Percentiles rank a stretch among this genome's conserved stretches.
phyloP scores from a whole-genome alignment of 2,888 invertebrate species.

The Ecliptopera silaceata region DNA sequence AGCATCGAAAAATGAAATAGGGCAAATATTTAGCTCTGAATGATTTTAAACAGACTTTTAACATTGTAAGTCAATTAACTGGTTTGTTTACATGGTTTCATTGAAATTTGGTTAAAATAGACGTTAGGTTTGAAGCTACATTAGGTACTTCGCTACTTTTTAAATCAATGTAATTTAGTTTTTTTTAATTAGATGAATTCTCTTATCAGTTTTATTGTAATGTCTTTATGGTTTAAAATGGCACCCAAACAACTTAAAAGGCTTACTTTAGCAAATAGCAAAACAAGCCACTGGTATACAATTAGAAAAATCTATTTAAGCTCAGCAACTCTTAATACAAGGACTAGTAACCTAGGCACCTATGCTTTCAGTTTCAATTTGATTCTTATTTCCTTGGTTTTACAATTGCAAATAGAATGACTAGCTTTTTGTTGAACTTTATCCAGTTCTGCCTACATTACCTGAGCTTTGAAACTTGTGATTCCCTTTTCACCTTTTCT shows the following conservation, averaged over 20 bases:
- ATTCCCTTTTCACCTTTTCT: constrained; percentile 35
- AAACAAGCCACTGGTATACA: constrained; percentile 9
- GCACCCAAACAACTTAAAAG: too few species aligned
- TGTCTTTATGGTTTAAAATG: too few species aligned
- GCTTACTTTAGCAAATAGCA: too few species aligned
- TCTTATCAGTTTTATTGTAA: too few species aligned
- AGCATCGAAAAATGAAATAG: background rate
- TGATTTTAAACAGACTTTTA: background rate
- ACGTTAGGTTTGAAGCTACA: too few species aligned
- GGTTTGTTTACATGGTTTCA: background rate
- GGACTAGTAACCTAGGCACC: constrained; percentile 1
- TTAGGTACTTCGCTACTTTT: too few species aligned
- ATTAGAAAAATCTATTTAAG: constrained; percentile 27
- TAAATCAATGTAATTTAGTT: too few species aligned
- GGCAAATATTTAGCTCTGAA: background rate
- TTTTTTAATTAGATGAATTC: too few species aligned
- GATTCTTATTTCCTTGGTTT: constrained; percentile 18
- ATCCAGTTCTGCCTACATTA: constrained; percentile 24
- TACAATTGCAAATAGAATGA: constrained; percentile 27
- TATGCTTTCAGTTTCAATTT: constrained; percentile 11
- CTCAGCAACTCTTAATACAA: constrained; percentile 25
- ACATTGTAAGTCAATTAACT: background rate
- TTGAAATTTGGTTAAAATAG: background rate
- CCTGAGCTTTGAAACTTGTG: constrained; percentile 31
- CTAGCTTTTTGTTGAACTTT: constrained; percentile 25